Evolutionary conservation across 2,113 vertebrate species (phyloP).

Genomic region (Rhea pennata): DNA sequence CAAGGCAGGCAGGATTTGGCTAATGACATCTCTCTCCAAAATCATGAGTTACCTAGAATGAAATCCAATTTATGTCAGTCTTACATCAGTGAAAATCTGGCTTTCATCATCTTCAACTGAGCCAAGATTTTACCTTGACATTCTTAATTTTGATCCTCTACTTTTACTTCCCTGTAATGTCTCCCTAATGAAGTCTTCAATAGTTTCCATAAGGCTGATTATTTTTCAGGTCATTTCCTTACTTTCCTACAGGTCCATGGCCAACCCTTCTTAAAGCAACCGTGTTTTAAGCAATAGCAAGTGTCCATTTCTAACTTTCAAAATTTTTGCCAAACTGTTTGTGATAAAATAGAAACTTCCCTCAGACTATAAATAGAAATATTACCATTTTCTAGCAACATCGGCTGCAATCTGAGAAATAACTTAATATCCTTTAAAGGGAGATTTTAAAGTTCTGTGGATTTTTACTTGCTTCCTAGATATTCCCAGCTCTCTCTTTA

Average conservation of each 20-base stretch:
- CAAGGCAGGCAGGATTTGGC: neutral
- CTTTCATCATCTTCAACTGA: neutral
- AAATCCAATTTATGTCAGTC: neutral
- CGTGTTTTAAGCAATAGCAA: neutral
- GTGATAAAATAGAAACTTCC: neutral
- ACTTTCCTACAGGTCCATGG: neutral
- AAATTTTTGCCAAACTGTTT: neutral
- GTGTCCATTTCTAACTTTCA: neutral
- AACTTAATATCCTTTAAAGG: neutral
- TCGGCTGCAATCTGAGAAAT: neutral
- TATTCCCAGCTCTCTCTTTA: neutral
- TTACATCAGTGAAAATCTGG: neutral
- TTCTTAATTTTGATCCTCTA: neutral
- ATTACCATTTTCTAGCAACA: neutral
- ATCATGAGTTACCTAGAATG: neutral
- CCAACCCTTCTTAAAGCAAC: constrained; percentile 28
- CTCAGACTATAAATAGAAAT: neutral
- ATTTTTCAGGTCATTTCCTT: constrained; percentile 33
- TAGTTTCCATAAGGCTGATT: constrained; percentile 5
- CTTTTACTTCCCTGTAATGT: neutral
- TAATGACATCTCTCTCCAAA: neutral
- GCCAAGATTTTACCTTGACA: constrained; percentile 7
- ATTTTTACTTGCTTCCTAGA: neutral
- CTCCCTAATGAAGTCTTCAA: constrained; percentile 18
- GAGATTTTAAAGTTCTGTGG: neutral